Evolutionary conservation across 2,797 vertebrate species (phyloP), one percentile per base, ranked within the genome.

Genomic region (Melanogrammus aeglefinus): DNA sequence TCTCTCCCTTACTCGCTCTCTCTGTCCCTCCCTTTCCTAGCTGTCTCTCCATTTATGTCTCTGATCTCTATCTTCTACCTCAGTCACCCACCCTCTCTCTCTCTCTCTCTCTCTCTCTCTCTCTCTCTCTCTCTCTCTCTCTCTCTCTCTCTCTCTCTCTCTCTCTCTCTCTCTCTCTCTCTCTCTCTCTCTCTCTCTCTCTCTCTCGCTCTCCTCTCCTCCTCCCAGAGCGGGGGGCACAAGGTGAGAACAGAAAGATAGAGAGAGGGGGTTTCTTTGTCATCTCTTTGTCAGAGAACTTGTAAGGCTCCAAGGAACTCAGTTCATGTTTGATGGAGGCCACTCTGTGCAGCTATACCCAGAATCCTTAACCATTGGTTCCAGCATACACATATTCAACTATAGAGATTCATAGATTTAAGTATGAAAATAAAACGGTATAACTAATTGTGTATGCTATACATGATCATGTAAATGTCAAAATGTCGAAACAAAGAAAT

Each of bases 241-340:
- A 74, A 81, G 38, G 78, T 78, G 73, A 83, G 39, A 72, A 73
- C 33, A 74, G 44, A 35, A 33, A 76, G 44, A 76, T 72, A 79
- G 27, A 9, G 14, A 4, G 33, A 13, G 14, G 4, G 38, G 63
- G 44, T 51, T 3, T 51, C 44, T 1, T 51, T 51, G 44, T 51
- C 44, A 41, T 7, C 39, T 41, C 39, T 39, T 38, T 38, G 8
- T 38, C 36, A 7, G 6, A 38, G 6, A 38, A 38, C 36, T 38
- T 38, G 36, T 38, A 38, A 38, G 36, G 39, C 41, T 44, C 41
- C 41, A 44, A 44, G 41, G 12, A 44, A 13, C 7, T 44, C 36
- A 38, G 6, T 8, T 38, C 41, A 44, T 44, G 41, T 13, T 44
- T 44, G 41, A 44, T 2, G 8, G 41, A 14, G 7, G 41, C 41